Conservation (phyloP, 2,113 vertebrate species). For the Mustelus asterias region DNA sequence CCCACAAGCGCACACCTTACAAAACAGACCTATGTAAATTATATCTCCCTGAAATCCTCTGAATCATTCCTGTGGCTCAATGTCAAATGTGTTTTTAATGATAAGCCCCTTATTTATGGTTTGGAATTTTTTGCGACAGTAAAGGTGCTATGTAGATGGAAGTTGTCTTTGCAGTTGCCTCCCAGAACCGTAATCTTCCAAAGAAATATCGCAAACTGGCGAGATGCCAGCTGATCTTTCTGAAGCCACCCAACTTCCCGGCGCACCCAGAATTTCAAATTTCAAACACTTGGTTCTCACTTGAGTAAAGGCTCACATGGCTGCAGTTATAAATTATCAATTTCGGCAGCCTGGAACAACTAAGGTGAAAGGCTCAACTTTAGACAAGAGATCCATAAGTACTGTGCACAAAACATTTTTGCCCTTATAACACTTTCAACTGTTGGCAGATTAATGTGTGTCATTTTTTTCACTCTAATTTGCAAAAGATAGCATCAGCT, state of each 20-base stretch:
- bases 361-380: not conserved
- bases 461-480: not conserved
- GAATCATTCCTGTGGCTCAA: not conserved
- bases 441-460: not conserved
- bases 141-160: not conserved
- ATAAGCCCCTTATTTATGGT: not conserved
- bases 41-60: not conserved
- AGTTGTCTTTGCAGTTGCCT: not conserved
- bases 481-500: not conserved
- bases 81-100: not conserved
- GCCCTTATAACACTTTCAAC: not conserved
- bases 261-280: not conserved
- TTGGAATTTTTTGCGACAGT: not conserved
- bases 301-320: not conserved
- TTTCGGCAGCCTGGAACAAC: not conserved
- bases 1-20: not conserved
- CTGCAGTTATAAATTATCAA: not conserved
- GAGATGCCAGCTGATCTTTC: not conserved
- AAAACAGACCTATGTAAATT: not conserved
- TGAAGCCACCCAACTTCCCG: not conserved
- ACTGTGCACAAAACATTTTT: not conserved
- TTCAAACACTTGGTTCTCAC: not conserved
- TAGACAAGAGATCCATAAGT: not conserved
- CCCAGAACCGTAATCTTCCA: not conserved
- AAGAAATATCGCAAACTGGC: not conserved